phyloP scores from a whole-genome alignment of 2,797 vertebrate genomes.

The Sebastes minor region DNA sequence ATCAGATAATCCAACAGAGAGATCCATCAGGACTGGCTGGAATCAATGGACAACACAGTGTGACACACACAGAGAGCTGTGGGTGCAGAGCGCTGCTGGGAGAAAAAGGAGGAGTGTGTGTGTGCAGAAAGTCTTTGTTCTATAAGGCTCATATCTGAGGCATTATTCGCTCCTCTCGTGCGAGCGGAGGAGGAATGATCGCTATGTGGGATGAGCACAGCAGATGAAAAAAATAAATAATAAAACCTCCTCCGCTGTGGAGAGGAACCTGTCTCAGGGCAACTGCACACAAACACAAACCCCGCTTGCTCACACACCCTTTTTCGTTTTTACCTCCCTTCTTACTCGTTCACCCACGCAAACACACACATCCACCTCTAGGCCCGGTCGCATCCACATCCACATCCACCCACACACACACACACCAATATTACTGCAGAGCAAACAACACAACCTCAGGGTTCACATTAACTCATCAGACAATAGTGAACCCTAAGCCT shows the following conservation, averaged over 20 bases:
- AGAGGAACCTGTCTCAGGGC: slow-evolving; percentile 58
- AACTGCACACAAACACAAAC: slow-evolving; percentile 15
- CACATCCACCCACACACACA: not conserved
- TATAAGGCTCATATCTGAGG: slow-evolving; percentile 69
- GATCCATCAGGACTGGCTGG: slow-evolving; percentile 44
- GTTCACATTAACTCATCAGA: slow-evolving; percentile 45
- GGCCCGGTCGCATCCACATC: slow-evolving; percentile 17
- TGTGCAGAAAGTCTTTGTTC: slow-evolving; percentile 63
- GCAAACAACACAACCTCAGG: slow-evolving; percentile 28
- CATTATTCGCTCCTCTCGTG: slow-evolving; percentile 67
- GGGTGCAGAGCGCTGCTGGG: slow-evolving; percentile 26
- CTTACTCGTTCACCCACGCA: slow-evolving; percentile 48
- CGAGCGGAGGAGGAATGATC: slow-evolving; percentile 76
- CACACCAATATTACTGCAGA: not conserved
- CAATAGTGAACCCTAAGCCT: slow-evolving; percentile 16
- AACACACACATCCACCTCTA: slow-evolving; percentile 22
- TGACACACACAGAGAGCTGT: slow-evolving; percentile 39
- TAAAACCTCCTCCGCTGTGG: slow-evolving; percentile 34
- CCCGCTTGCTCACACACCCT: slow-evolving; percentile 18
- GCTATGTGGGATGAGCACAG: slow-evolving; percentile 77
- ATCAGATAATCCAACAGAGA: slow-evolving; percentile 48
- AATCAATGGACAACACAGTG: slow-evolving; percentile 48
- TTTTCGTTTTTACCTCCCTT: slow-evolving; percentile 16
- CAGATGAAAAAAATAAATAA: slow-evolving; percentile 15
- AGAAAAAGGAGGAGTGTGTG: not conserved